Evolutionary conservation across 53 echinoderm and acorn worm genomes (phyloP).

Genomic region (Apostichopus leukothele): DNA sequence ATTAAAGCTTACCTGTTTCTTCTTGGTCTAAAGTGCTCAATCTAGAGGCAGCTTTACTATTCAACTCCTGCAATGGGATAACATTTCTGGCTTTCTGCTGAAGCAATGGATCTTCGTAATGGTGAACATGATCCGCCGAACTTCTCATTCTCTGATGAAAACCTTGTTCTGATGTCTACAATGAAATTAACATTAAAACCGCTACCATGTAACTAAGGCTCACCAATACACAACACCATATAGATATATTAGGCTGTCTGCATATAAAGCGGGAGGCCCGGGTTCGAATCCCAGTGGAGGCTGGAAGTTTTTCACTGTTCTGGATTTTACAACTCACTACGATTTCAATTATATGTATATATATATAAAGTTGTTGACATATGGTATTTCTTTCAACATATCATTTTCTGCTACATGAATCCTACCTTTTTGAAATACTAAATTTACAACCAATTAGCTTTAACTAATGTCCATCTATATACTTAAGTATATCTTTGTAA

Average conservation of each 20-base stretch:
- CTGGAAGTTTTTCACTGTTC: too few relatives aligned
- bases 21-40: constrained; percentile 48
- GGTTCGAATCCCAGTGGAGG: too few relatives aligned
- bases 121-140: constrained; percentile 76
- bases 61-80: constrained; percentile 68
- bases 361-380: background rate
- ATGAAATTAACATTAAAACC: background rate
- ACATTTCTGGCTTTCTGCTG: constrained; percentile 86
- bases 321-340: too few relatives aligned
- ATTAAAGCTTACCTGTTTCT: background rate
- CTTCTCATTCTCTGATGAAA: constrained; percentile 72
- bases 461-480: too few relatives aligned
- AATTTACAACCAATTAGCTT: too few relatives aligned
- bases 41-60: constrained; percentile 66
- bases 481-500: too few relatives aligned
- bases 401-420: constrained; percentile 3
- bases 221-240: background rate
- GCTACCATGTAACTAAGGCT: background rate
- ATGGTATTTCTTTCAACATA: too few relatives aligned
- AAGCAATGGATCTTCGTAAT: constrained; percentile 76
- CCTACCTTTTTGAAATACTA: constrained; percentile 21
- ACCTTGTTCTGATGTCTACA: constrained; percentile 67
- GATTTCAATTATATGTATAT: too few relatives aligned
- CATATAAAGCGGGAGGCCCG: too few relatives aligned
- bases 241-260: background rate